Evolutionary conservation across 2,888 invertebrate species (phyloP).

Genomic region (Drosophila nr. perissopoda): DNA sequence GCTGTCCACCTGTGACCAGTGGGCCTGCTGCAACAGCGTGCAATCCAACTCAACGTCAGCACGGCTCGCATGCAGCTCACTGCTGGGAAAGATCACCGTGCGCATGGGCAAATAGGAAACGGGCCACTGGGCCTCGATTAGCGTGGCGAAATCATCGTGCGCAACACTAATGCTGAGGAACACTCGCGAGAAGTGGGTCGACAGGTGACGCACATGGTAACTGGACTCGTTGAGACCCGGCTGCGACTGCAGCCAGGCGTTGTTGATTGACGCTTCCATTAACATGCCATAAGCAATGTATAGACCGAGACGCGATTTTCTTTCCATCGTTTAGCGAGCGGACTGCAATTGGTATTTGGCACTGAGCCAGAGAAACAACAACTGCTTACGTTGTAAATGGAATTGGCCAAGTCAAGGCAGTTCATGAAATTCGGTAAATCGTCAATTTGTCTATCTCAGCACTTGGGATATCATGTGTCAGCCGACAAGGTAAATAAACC

Average conservation of each 20-base stretch:
- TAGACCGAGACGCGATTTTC: conserved; percentile 32
- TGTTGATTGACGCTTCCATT: conserved; percentile 12
- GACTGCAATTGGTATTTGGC: conserved; percentile 33
- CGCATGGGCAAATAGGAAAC: conserved; percentile 73
- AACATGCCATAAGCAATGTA: conserved; percentile 15
- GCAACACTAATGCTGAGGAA: conserved; percentile 78
- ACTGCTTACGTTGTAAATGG: conserved; percentile 54
- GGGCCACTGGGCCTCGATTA: conserved; percentile 82
- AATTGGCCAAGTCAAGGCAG: conserved; percentile 45
- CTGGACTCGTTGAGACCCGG: conserved; percentile 78
- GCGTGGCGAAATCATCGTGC: conserved; percentile 71
- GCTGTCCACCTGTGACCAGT: conserved; percentile 82
- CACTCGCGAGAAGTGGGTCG: conserved; percentile 80
- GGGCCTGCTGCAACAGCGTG: conserved; percentile 77
- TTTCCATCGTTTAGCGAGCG: conserved; percentile 43
- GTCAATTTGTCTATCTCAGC: conserved; percentile 58
- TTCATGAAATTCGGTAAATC: conserved; percentile 33
- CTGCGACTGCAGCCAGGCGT: conserved; percentile 72
- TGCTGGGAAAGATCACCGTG: conserved; percentile 68
- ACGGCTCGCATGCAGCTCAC: conserved; percentile 67
- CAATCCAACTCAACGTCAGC: conserved; percentile 61
- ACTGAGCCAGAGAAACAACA: conserved; percentile 18
- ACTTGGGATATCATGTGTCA: conserved; percentile 53
- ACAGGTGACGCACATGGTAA: conserved; percentile 80
- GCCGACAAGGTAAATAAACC: conserved; percentile 23